phyloP scores from a whole-genome alignment of 2,797 vertebrate genomes.

The Orestias chungarensis region DNA sequence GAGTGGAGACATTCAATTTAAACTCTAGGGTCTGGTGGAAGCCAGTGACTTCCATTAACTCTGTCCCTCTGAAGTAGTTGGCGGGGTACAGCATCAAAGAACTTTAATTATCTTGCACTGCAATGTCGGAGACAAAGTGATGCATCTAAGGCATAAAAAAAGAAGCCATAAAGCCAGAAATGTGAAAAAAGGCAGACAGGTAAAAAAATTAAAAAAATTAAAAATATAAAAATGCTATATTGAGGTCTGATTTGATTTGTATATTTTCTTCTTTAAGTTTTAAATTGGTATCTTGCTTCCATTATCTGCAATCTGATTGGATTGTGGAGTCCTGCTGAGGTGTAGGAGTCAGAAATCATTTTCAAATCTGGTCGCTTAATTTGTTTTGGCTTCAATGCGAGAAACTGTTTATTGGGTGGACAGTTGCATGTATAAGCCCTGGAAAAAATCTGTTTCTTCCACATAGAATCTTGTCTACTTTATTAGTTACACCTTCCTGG shows the following conservation, averaged over 20 bases:
- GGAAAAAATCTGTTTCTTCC: not conserved
- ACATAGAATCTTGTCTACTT: not conserved
- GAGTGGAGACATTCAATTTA: conserved; percentile 73
- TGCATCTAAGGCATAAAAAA: conserved; percentile 17
- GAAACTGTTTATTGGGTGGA: conserved; percentile 20
- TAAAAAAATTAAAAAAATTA: conserved; percentile 10
- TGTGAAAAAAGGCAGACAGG: conserved; percentile 14
- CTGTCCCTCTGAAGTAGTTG: conserved; percentile 59
- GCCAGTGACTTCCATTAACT: conserved; percentile 68
- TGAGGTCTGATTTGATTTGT: conserved; percentile 53
- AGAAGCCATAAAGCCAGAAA: conserved; percentile 17
- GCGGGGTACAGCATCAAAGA: conserved; percentile 62
- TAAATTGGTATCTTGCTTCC: conserved; percentile 66
- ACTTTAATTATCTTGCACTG: conserved; percentile 65
- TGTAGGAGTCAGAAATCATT: conserved; percentile 59
- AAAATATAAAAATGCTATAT: conserved; percentile 40
- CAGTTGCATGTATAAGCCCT: not conserved
- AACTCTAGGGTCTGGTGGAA: conserved; percentile 62
- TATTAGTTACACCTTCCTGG: not conserved
- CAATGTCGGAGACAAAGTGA: conserved; percentile 51
- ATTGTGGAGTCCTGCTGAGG: conserved; percentile 68
- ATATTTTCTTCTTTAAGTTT: conserved; percentile 44
- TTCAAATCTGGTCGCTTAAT: conserved; percentile 50
- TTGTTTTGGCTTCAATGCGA: conserved; percentile 35
- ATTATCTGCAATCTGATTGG: conserved; percentile 74